phyloP scores from a whole-genome alignment of 2,888 invertebrate species.

The Halictus ligatus region DNA sequence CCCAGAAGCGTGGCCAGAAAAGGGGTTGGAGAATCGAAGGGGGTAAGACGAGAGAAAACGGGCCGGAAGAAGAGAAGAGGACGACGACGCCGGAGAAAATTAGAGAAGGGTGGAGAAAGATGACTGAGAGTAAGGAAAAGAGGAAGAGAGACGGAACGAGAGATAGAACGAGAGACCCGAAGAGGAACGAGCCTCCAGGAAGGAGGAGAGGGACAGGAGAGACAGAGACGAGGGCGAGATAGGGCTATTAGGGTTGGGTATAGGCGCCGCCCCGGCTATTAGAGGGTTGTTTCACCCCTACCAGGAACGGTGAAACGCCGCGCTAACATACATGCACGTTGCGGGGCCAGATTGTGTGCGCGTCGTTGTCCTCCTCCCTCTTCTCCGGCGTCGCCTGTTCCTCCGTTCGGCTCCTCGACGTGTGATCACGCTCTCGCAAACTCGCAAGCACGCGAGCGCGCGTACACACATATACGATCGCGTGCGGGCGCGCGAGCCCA shows the following conservation, averaged over 20 bases:
- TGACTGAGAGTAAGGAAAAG: constrained; percentile 33
- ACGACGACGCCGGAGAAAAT: constrained; percentile 43
- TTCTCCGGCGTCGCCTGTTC: constrained; percentile 29
- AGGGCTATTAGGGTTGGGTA: constrained; percentile 84
- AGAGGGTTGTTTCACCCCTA: constrained; percentile 83
- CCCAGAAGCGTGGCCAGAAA: not conserved
- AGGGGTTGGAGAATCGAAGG: not conserved
- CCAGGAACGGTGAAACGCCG: constrained; percentile 67
- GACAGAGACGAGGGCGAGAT: constrained; percentile 79
- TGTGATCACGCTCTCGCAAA: constrained; percentile 54
- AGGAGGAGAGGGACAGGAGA: constrained; percentile 66
- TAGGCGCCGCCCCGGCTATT: constrained; percentile 84
- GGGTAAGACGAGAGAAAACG: constrained; percentile 44
- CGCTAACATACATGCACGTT: constrained; percentile 39
- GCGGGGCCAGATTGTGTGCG: constrained; percentile 39
- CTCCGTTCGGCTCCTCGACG: constrained; percentile 55
- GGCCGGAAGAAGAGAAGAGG: constrained; percentile 19
- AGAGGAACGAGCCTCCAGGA: constrained; percentile 17
- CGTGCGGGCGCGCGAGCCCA: not conserved
- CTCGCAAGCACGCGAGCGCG: constrained; percentile 35
- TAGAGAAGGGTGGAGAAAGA: constrained; percentile 28
- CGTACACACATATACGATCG: not conserved
- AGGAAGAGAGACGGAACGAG: constrained; percentile 42
- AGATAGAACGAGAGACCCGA: constrained; percentile 16
- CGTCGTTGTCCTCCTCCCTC: constrained; percentile 48